Percentiles rank a stretch among this genome's conserved stretches.
phyloP scores from a whole-genome alignment of 2,113 vertebrate genomes.

The Edolisoma coerulescens region DNA sequence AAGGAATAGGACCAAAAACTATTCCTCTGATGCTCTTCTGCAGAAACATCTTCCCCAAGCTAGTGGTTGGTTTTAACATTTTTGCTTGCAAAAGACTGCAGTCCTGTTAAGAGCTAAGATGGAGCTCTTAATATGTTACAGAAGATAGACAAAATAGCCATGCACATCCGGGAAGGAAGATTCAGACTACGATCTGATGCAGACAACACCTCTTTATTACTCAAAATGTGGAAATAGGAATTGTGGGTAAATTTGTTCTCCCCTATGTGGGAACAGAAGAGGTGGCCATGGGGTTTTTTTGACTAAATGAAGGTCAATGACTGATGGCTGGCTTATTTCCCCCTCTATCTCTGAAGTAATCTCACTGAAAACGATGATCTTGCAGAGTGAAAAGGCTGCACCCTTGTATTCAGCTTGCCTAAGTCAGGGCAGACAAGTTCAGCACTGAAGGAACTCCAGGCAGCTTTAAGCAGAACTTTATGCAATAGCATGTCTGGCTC shows the following conservation, averaged over 20 bases:
- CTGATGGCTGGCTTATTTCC: background rate
- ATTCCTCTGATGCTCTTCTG: background rate
- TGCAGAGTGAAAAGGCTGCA: background rate
- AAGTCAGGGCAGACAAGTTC: background rate
- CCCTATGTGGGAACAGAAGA: background rate
- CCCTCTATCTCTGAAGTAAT: background rate
- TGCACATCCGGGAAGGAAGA: background rate
- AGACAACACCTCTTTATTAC: background rate
- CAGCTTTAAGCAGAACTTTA: background rate
- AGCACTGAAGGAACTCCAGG: background rate
- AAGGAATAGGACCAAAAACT: background rate
- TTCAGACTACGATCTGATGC: background rate
- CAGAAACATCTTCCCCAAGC: background rate
- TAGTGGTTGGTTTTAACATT: background rate
- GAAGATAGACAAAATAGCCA: background rate
- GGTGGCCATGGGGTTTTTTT: background rate
- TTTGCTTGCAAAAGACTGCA: background rate
- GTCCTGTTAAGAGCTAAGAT: background rate
- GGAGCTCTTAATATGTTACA: background rate
- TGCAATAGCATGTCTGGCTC: background rate
- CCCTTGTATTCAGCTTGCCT: background rate
- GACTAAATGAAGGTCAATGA: background rate
- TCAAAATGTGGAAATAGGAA: background rate
- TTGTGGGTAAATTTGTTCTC: background rate
- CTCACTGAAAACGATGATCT: fast-evolving